Percentiles rank a stretch among this genome's conserved stretches.
Conservation (phyloP, 2,888 invertebrate genomes). For the Mythimna loreyi region DNA sequence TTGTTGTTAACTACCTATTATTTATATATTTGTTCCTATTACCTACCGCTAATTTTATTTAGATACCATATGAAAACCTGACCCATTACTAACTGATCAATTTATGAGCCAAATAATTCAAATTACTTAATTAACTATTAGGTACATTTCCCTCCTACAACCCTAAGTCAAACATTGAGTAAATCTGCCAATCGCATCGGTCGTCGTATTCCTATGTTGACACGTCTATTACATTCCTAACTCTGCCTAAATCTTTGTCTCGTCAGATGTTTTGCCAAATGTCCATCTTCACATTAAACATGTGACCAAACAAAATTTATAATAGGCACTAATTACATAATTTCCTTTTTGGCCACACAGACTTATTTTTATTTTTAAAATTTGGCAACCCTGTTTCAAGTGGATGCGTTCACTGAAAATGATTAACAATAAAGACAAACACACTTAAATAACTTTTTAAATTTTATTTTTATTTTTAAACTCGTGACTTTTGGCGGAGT, state of each 20-base stretch:
- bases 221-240: constrained; percentile 38
- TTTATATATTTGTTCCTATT: background rate
- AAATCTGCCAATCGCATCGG: constrained; percentile 30
- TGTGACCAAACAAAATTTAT: constrained; percentile 47
- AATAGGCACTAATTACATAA: constrained; percentile 46
- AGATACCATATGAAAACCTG: too few relatives aligned
- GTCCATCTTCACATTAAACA: constrained; percentile 39
- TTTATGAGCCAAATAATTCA: background rate
- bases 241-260: constrained; percentile 32
- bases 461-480: constrained; percentile 45
- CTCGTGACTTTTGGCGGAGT: constrained; percentile 41
- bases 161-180: constrained; percentile 29
- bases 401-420: constrained; percentile 57
- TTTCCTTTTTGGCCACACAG: constrained; percentile 47
- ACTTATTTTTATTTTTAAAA: constrained; percentile 50
- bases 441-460: constrained; percentile 43
- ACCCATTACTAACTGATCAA: background rate
- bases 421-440: constrained; percentile 53
- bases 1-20: background rate
- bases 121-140: too few relatives aligned
- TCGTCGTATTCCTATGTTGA: constrained; percentile 45
- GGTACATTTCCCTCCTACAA: constrained; percentile 6
- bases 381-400: constrained; percentile 61
- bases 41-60: too few relatives aligned
- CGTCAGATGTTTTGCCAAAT: constrained; percentile 53